A percentile compares a stretch with the other conserved stretches of the same genome.
Evolutionary conservation across 2,113 vertebrate genomes (phyloP).

Genomic region (Cryptotis parvus): DNA sequence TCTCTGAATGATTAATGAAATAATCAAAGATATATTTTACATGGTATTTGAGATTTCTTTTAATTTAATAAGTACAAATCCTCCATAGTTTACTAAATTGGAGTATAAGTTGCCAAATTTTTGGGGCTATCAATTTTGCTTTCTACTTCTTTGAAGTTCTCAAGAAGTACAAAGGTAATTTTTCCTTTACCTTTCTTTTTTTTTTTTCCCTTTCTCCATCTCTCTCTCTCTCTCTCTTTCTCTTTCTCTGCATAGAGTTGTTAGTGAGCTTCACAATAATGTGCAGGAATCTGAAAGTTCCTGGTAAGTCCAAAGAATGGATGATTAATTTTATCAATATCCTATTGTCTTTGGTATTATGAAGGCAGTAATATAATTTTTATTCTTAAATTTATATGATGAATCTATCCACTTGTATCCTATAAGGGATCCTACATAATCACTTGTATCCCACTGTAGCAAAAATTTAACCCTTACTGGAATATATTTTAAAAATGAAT

Average conservation of each 20-base stretch:
- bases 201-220: too few species aligned
- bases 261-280: neutral
- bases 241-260: too few species aligned
- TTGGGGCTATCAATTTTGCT: neutral
- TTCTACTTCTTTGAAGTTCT: constrained; percentile 7
- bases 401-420: too few species aligned
- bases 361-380: neutral
- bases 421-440: too few species aligned
- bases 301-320: neutral
- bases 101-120: neutral
- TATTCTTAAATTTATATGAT: constrained; percentile 8
- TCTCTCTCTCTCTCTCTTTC: too few species aligned
- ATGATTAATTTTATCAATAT: constrained; percentile 13
- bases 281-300: constrained; percentile 2
- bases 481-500: neutral
- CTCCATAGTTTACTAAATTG: constrained; percentile 49
- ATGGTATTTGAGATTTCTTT: constrained; percentile 52
- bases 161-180: neutral
- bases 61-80: constrained; percentile 54
- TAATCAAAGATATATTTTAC: constrained; percentile 53
- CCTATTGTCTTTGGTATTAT: neutral
- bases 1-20: constrained; percentile 38
- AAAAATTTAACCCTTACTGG: neutral
- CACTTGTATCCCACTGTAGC: neutral
- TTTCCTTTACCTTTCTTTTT: neutral